Base-by-base conservation (phyloP, 2,888 invertebrate genomes). In the Sminthurides aquaticus region DNA sequence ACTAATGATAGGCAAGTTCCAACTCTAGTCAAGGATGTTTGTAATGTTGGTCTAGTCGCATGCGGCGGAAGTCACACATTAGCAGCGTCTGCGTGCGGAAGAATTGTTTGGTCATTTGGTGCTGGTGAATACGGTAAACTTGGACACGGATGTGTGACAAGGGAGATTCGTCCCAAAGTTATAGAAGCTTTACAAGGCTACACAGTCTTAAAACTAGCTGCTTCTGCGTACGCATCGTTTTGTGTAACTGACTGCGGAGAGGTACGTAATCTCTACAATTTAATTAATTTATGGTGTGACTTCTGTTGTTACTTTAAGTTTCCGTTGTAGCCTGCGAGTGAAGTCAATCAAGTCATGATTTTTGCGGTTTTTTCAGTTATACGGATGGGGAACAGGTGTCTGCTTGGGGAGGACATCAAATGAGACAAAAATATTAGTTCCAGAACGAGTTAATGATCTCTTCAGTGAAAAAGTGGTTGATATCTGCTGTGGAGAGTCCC, bases 361-460 rank as follows among this genome's bases (percentile, higher is more conserved):
- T n/a, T n/a, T n/a, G n/a, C n/a, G n/a, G n/a, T n/a, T 29, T 29
- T 68, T 74, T 26, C 78, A 82, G 79, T 80, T 85, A n/a, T 84
- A 83, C 75, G 82, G 82, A 0, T 86, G 85, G 85, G 86, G 86
- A 18, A 81, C 81, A 73, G 85, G 85, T 1, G 80, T 84, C 0
- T 82, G 83, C 72, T 76, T 85, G n/a, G 85, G 85, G 8, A 78
- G 82, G 74, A 83, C 84, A 3, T 80, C 82, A 1, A 79, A 82
- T 3, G 85, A 85, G 70, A 80, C 82, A 1, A 82, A 83, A 52
- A 80, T 81, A 34, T 77, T 84, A 18, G 76, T 80, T 26, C 86
- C 85, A 1, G 78, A 82, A 25, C 77, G 82, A 3, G 78, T 85
- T 3, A 82, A 83, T 69, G 84, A 84, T 68, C 76, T 85, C 48